These are phyloP conservation scores for Osmoderma eremita DNA, from an alignment of 2,888 invertebrate genomes.

Conservation along the genomic window DNA sequence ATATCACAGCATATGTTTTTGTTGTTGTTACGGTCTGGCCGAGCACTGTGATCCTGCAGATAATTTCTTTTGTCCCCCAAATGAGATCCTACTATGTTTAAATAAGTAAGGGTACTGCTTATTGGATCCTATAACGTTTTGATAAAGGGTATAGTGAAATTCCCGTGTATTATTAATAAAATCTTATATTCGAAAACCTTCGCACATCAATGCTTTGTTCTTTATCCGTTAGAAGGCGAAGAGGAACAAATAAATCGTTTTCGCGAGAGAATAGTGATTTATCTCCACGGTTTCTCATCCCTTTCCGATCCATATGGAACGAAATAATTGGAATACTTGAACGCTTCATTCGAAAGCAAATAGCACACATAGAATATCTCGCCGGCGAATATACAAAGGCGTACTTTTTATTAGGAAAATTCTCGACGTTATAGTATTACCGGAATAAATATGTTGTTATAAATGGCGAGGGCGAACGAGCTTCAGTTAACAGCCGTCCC, in stretches of 20 bases:
- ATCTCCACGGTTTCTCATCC: conserved; percentile 2
- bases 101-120: too few species aligned
- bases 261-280: conserved; percentile 2
- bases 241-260: conserved; percentile 34
- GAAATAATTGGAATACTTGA: conserved; percentile 32
- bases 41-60: too few species aligned
- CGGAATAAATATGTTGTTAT: conserved; percentile 37
- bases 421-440: conserved; percentile 36
- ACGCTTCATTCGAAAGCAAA: conserved; percentile 29
- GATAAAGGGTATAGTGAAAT: too few species aligned
- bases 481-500: conserved; percentile 50
- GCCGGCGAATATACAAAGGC: conserved; percentile 27
- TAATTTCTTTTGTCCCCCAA: too few species aligned
- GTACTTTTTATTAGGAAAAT: conserved; percentile 37
- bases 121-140: neutral
- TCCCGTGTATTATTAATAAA: too few species aligned
- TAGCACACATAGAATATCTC: conserved; percentile 30
- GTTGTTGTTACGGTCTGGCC: too few species aligned
- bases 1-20: too few species aligned
- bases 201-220: neutral
- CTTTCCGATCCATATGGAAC: conserved; percentile 10
- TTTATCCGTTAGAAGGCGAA: conserved; percentile 5
- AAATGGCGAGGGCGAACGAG: conserved; percentile 32
- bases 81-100: too few species aligned
- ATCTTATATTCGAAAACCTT: neutral